phyloP scores from a whole-genome alignment of 2,113 vertebrate species.

The Sardina pilchardus region DNA sequence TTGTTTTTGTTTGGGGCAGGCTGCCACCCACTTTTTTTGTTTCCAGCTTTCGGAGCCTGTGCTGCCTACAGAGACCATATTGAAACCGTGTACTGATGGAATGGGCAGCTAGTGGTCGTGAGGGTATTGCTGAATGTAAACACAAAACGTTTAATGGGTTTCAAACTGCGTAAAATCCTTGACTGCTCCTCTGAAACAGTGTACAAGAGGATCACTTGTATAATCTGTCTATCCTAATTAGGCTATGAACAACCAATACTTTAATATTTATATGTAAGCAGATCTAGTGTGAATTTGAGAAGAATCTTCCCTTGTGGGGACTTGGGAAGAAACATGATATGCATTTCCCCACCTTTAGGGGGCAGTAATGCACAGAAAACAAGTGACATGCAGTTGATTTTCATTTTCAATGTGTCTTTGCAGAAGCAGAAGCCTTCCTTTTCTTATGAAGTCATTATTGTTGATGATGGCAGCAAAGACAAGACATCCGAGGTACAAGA shows the following conservation, averaged over 20 bases:
- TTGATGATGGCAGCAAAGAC: conserved; percentile 95
- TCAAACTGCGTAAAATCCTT: no score
- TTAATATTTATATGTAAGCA: background rate
- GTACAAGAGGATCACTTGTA: background rate
- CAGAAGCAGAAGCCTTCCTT: conserved; percentile 83
- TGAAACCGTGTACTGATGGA: background rate
- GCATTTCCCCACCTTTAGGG: conserved; percentile 50
- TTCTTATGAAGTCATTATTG: conserved; percentile 91
- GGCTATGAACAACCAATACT: background rate
- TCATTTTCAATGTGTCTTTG: conserved; percentile 41
- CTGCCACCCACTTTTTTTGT: no score
- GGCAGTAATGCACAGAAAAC: conserved; percentile 43
- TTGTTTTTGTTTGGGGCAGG: background rate
- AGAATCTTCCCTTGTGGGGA: background rate
- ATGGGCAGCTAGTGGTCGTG: background rate
- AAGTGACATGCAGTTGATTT: background rate
- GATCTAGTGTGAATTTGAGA: background rate
- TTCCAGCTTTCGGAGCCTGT: no score
- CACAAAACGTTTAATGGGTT: no score
- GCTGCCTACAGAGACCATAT: no score
- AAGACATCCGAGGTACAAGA: conserved; percentile 84
- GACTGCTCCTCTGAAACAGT: no score
- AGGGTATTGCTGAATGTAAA: no score
- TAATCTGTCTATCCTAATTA: background rate
- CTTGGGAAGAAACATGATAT: background rate